Evolutionary conservation across 1,140 invertebrate genomes (phyloP).

Genomic region (Mizuhopecten yessoensis): DNA sequence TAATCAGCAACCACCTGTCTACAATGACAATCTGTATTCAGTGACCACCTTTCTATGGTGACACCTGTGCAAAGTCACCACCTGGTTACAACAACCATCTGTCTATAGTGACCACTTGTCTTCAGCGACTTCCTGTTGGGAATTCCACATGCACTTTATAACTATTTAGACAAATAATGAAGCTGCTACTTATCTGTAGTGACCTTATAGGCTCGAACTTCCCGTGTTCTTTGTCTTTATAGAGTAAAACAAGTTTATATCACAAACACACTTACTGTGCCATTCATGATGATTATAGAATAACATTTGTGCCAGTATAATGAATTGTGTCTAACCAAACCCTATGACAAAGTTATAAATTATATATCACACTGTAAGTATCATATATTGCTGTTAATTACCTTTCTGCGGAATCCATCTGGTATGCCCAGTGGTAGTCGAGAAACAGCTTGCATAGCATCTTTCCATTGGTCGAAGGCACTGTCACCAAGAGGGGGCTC

Average conservation of each 20-base stretch:
- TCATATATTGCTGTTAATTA: slow-evolving; percentile 81
- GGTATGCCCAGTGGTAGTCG: slow-evolving; percentile 96
- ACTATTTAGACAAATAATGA: no score
- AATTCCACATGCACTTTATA: no score
- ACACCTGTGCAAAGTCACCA: not conserved
- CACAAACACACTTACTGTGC: not conserved
- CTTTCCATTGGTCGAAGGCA: slow-evolving; percentile 96
- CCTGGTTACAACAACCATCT: not conserved
- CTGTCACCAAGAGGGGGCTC: slow-evolving; percentile 84
- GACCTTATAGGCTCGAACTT: no score
- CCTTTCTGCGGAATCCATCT: slow-evolving; percentile 94
- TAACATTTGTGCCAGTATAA: no score
- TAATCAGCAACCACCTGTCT: not conserved
- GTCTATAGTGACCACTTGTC: not conserved
- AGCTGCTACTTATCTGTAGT: no score
- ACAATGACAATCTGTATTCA: not conserved
- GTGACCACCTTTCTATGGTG: not conserved
- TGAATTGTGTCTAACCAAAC: no score
- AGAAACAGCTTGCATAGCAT: slow-evolving; percentile 98
- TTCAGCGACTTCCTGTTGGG: no score
- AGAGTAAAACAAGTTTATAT: not conserved
- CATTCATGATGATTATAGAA: no score
- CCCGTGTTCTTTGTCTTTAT: not conserved
- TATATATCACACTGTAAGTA: not conserved
- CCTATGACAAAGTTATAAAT: no score